Evolutionary conservation across 2,797 vertebrate genomes (phyloP).

Genomic region (Phylloscopus collybita): DNA sequence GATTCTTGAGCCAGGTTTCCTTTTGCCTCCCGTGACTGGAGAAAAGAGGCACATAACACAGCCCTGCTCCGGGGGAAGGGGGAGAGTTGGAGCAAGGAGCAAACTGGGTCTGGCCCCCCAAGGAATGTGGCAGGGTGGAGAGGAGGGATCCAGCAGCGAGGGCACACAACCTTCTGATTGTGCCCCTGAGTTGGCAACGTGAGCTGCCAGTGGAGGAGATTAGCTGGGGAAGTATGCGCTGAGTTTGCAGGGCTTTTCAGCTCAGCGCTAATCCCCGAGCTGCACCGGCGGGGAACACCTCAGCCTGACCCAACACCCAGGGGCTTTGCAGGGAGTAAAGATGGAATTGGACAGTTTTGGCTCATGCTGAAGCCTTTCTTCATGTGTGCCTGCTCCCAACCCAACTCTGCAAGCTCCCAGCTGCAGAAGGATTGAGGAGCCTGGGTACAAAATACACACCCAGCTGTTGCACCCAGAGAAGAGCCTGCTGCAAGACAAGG

Average conservation of each 20-base stretch:
- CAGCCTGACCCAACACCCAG: neutral
- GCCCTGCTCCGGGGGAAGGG: neutral
- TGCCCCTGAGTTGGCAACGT: neutral
- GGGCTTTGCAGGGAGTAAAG: neutral
- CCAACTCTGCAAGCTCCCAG: neutral
- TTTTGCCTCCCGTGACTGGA: neutral
- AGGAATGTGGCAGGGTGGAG: conserved; percentile 14
- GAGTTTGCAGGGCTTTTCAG: conserved; percentile 51
- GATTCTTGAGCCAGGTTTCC: neutral
- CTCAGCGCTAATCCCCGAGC: conserved; percentile 23
- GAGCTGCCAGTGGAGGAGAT: conserved; percentile 52
- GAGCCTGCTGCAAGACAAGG: conserved; percentile 44
- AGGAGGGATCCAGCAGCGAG: neutral
- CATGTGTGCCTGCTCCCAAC: neutral
- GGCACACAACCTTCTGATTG: neutral
- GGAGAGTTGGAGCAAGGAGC: neutral
- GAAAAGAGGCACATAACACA: fast-evolving
- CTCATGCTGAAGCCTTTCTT: neutral
- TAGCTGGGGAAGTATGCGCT: conserved; percentile 59
- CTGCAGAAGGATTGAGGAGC: neutral
- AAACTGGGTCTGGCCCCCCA: neutral
- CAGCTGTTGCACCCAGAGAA: neutral
- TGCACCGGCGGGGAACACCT: conserved; percentile 14
- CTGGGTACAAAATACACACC: neutral
- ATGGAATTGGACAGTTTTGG: neutral